Base-by-base conservation (phyloP, 1,140 invertebrate genomes). In the Drosophila parabipectinata region DNA sequence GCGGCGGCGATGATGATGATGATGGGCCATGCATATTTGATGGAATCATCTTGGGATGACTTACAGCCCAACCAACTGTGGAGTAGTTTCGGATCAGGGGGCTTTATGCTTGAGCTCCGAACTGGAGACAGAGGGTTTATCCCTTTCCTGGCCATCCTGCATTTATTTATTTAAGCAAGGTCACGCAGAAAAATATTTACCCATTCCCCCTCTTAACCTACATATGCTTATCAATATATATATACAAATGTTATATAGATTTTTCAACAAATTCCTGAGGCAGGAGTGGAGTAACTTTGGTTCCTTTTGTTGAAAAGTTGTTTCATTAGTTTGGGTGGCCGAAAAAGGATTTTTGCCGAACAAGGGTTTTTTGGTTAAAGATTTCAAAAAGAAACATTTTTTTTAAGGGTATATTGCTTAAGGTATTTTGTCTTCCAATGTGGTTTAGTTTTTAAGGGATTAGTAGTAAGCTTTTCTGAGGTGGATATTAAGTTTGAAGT, bases 1-100 rank as follows among this genome's bases (percentile, higher is more conserved):
- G 12, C 4, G 12, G 9, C 15, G 26, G 45, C 26, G 55, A 47
- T 45, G 61, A 45, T 64, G 64, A 51, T 47, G 67, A 55, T 45
- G 71, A 63, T 73, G 69, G 51, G 58, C 59, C 52, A 45, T 73
- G 71, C 71, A 73, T 73, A 73, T 63, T 73, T 73, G 30, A 73
- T 73, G 66, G 68, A 45, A 59, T 71, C 68, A 61, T 54, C 57
- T 55, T 12, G 66, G 61, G 7, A 39, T 68, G 41, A 68, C 62
- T 68, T 69, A 39, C 26, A 30, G 61, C 12, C 34, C 58, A 30
- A 61, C 45, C 63, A 44, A 61, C 18, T 32, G 62, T 51, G 32
- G 34, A 12, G 32, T 41, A 48, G 30, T 28, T 58, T 48, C 44
- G 54, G 44, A 48, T 37, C 53, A 28, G 28, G 14, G 9, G 9